Base-by-base conservation (phyloP, 2,888 invertebrate genomes). In the Drosophila meridiana region DNA sequence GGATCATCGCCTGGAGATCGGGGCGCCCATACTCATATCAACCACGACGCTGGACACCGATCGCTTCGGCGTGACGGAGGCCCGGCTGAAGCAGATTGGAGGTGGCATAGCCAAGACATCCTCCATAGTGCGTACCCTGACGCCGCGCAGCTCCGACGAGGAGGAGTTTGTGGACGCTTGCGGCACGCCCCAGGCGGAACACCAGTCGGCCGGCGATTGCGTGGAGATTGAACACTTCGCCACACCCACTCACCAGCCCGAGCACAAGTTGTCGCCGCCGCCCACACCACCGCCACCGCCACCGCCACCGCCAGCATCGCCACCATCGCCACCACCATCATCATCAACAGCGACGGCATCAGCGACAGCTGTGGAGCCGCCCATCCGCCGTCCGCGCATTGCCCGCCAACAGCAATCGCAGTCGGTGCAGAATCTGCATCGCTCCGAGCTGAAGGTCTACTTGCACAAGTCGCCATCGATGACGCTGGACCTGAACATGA, bases 1-100 rank as follows among this genome's bases (percentile, higher is more conserved):
- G 14, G 93, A 93, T 78, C 92, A 93, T 78, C 92, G 92, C 6
- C 73, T 92, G 28, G 93, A 93, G 76, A 93, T 93, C 34, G 93
- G 93, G 8, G 93, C 93, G 6, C 93, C 93, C 1, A 72, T 93
- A 3, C 53, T 93, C 13, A 93, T 93, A 76, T 93, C 93, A 7
- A 93, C 93, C 4, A 93, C 93, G 20, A 92, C 92, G 0, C 62
- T 93, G 68, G 92, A 93, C 74, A 86, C 92, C 2, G 93, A 93
- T 80, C 91, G 87, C 20, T 89, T 92, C 42, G 91, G 92, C 50
- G 92, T 92, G 8, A 91, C 90, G 1, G 92, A 91, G 68, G 92
- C 80, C 48, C 75, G 92, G 7, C 72, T 92, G 4, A 86, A 81
- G 36, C 88, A 91, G 65, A 92, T 92, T 56, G 92, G 92, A 4